phyloP scores from a whole-genome alignment of 1,140 invertebrate species.

The Drosophila bipectinata region DNA sequence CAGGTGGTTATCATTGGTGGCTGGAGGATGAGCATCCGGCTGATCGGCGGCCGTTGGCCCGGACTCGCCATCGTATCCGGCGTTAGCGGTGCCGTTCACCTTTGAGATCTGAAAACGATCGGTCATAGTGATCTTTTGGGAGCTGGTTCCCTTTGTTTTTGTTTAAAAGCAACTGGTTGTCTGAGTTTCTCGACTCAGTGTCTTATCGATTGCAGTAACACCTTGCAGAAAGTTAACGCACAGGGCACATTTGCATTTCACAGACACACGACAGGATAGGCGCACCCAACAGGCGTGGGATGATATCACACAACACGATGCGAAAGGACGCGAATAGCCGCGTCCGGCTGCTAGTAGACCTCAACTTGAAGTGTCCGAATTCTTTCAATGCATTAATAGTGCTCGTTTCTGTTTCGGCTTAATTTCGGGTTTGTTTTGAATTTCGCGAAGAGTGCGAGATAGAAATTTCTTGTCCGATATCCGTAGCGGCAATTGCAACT shows the following conservation, averaged over 20 bases:
- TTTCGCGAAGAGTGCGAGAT: constrained; percentile 23
- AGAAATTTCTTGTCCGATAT: constrained; percentile 12
- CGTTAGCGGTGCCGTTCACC: constrained; percentile 69
- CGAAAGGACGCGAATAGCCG: constrained; percentile 10
- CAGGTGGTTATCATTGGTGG: constrained; percentile 56
- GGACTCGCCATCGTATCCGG: constrained; percentile 54
- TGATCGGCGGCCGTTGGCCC: constrained; percentile 23
- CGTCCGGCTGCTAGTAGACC: constrained; percentile 13
- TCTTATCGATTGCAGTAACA: constrained; percentile 23
- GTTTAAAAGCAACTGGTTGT: constrained; percentile 5
- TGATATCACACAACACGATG: constrained; percentile 38
- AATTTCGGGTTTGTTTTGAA: background rate
- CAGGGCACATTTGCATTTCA: constrained; percentile 30
- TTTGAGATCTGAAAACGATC: constrained; percentile 79
- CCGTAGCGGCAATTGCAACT: constrained; percentile 60
- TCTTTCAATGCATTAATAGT: constrained; percentile 13
- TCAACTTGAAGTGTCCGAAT: constrained; percentile 25
- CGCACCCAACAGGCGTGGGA: constrained; percentile 15
- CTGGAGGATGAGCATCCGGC: constrained; percentile 30
- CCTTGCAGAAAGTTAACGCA: constrained; percentile 24
- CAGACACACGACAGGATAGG: constrained; percentile 14
- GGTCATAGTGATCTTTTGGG: constrained; percentile 39
- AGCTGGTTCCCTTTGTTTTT: constrained; percentile 13
- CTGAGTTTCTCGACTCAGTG: constrained; percentile 5
- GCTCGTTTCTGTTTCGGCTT: constrained; percentile 13